phyloP scores from a whole-genome alignment of 2,888 invertebrate species.

The Isoperla grammatica region DNA sequence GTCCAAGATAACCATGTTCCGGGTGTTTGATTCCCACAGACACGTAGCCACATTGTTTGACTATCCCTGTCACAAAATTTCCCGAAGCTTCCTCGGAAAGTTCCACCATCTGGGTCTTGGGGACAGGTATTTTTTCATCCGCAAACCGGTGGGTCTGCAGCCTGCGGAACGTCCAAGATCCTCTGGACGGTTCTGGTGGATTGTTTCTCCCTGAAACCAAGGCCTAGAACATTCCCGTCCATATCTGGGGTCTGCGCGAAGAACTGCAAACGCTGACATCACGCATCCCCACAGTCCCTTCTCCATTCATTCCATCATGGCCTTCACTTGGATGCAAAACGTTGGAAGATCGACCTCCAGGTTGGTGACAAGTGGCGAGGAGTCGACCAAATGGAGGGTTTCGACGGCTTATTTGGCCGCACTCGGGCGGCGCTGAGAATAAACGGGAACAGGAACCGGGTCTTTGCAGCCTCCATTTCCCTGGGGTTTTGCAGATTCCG shows the following conservation, averaged over 20 bases:
- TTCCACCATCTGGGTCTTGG: not conserved
- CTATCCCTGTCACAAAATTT: not conserved
- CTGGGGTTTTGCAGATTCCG: too few species aligned
- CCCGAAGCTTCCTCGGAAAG: not conserved
- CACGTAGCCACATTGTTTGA: not conserved
- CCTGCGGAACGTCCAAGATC: not conserved
- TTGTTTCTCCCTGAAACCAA: not conserved
- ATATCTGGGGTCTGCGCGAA: not conserved
- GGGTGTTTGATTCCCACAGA: not conserved
- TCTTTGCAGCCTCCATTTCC: too few species aligned
- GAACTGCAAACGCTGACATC: not conserved
- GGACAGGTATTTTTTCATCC: not conserved
- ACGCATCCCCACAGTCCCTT: not conserved
- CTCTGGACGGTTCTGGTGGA: not conserved
- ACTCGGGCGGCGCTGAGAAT: not conserved
- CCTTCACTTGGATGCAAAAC: not conserved
- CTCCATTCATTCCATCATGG: not conserved
- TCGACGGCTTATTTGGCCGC: not conserved
- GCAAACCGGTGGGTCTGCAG: not conserved
- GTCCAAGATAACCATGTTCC: conserved; percentile 3
- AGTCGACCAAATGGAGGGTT: not conserved
- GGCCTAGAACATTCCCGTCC: not conserved
- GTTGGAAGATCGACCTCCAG: not conserved
- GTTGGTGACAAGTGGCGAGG: not conserved
- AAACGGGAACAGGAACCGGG: too few species aligned